Conservation (phyloP, 2,888 invertebrate species). For the Dicroscelio sp. region DNA sequence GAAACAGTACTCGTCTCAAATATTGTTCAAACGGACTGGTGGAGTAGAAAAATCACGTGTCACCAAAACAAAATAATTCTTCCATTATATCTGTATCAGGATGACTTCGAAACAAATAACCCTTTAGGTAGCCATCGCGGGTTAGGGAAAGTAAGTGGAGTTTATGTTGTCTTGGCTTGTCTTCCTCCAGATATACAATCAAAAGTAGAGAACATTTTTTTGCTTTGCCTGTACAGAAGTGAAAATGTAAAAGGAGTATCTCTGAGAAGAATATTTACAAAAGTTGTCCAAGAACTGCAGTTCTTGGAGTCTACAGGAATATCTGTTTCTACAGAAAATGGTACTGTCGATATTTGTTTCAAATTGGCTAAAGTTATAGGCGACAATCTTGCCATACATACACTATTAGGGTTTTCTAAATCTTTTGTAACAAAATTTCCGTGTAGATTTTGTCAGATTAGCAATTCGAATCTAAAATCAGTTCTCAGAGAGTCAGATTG, state of each 20-base stretch:
- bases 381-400: slow-evolving; percentile 76
- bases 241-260: not conserved
- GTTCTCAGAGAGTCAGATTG: slow-evolving; percentile 51
- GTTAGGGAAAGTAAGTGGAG: not conserved
- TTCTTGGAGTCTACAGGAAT: slow-evolving; percentile 33
- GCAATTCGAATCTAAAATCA: slow-evolving; percentile 34
- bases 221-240: not conserved
- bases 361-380: slow-evolving; percentile 50
- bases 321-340: slow-evolving; percentile 2
- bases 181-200: not conserved
- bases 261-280: not conserved
- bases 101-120: not conserved
- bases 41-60: not conserved
- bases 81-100: not conserved
- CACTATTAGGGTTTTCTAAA: slow-evolving; percentile 68
- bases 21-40: too few species aligned
- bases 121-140: not conserved
- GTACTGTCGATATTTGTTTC: not conserved
- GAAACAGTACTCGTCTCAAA: too few species aligned
- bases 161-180: not conserved
- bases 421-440: slow-evolving; percentile 72
- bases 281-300: not conserved
- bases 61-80: not conserved
- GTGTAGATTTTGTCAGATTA: slow-evolving; percentile 70
- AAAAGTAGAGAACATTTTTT: not conserved